Percentiles rank a stretch among this genome's conserved stretches.
These are phyloP conservation scores for Chromobotia macracanthus DNA, from an alignment of 2,797 vertebrate genomes.

Conservation along the genomic window DNA sequence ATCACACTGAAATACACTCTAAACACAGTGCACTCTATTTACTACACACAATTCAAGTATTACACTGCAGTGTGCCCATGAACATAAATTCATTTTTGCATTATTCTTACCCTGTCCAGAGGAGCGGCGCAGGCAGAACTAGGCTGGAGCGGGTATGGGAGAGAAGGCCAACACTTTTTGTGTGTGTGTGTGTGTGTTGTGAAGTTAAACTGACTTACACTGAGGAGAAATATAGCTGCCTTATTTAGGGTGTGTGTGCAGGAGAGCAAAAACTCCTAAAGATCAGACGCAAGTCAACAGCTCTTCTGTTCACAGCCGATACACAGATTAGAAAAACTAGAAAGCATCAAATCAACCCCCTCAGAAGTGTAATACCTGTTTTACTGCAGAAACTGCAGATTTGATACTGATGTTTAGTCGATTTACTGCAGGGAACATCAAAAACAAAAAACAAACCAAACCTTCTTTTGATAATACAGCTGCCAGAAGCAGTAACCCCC, in stretches of 20 bases:
- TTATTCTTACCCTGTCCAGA: constrained; percentile 82
- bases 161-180: constrained; percentile 77
- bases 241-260: constrained; percentile 64
- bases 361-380: constrained; percentile 64
- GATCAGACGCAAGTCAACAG: constrained; percentile 64
- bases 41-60: background rate
- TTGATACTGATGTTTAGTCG: constrained; percentile 74
- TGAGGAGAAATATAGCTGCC: constrained; percentile 74
- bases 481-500: constrained; percentile 74
- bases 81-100: background rate
- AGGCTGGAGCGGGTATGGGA: constrained; percentile 78
- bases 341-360: constrained; percentile 56
- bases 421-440: constrained; percentile 66
- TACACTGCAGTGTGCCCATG: background rate
- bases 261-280: constrained; percentile 59
- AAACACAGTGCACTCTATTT: background rate
- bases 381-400: constrained; percentile 70
- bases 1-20: background rate
- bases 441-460: constrained; percentile 52
- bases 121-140: constrained; percentile 82
- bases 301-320: constrained; percentile 76
- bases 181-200: constrained; percentile 64
- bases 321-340: constrained; percentile 62
- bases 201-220: constrained; percentile 63
- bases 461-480: constrained; percentile 73